Conservation (phyloP, 2,888 invertebrate species). For the Diarsia brunnea region DNA sequence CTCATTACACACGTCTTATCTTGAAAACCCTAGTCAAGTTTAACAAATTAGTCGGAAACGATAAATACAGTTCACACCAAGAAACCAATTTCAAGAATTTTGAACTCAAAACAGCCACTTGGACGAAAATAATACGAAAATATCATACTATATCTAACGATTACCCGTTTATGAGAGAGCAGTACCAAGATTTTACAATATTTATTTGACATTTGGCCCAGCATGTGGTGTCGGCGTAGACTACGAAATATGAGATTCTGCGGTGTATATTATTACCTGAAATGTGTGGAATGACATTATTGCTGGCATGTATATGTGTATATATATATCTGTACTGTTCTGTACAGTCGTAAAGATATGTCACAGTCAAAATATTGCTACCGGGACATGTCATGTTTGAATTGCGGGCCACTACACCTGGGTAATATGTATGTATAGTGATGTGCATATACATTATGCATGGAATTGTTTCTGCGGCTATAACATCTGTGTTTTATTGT, state of each 20-base stretch:
- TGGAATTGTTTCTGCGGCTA: conserved; percentile 32
- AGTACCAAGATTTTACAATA: conserved; percentile 69
- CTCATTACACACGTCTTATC: not conserved
- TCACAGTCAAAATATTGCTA: conserved; percentile 71
- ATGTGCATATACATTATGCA: conserved; percentile 42
- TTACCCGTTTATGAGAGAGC: conserved; percentile 60
- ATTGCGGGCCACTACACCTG: conserved; percentile 50
- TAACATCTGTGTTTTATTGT: conserved; percentile 41
- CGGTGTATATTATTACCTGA: conserved; percentile 78
- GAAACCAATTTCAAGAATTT: conserved; percentile 19
- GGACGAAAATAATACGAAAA: conserved; percentile 41
- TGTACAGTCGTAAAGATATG: conserved; percentile 69
- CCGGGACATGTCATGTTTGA: conserved; percentile 63
- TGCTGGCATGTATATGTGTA: conserved; percentile 68
- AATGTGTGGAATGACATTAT: conserved; percentile 73
- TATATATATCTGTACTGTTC: conserved; percentile 39
- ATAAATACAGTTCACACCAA: not conserved
- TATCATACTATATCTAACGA: conserved; percentile 52
- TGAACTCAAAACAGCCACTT: conserved; percentile 28
- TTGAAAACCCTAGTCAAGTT: not conserved
- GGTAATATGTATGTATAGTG: conserved; percentile 35
- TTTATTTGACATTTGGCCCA: conserved; percentile 78
- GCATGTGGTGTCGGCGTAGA: conserved; percentile 74
- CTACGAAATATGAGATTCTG: conserved; percentile 80
- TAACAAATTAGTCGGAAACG: not conserved